Evolutionary conservation across 1,140 invertebrate species (phyloP), one percentile per base, ranked within the genome.

Genomic region (Drosophila seguyi): DNA sequence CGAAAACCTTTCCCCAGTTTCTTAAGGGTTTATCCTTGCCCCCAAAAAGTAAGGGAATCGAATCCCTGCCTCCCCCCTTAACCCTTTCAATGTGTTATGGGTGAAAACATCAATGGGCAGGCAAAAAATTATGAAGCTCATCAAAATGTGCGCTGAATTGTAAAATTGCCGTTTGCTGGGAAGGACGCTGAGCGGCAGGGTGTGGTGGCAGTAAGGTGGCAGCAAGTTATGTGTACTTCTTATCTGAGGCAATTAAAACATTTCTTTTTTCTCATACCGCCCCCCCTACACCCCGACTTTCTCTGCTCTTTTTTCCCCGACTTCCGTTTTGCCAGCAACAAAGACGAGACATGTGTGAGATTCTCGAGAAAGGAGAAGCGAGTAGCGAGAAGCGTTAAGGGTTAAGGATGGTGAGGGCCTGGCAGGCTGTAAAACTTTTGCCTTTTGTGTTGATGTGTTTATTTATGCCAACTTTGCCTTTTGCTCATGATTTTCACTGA

Each of bases 111-210:
- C 83, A 88, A 87, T 87, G 84, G 80, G 84, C 84, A 88, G 76
- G 76, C 83, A 84, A 65, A 75, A 87, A 87, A 84, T 88, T 88
- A 88, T 84, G 85, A 88, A 87, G 84, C 84, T 84, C 84, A 87
- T 87, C 84, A 88, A 80, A 88, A 87, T 87, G 84, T 87, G 84
- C 84, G 85, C 84, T 88, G 84, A 87, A 87, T 87, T 87, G 84
- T 87, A 87, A 87, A 87, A 87, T 88, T 88, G 85, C 76, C 84
- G 76, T 48, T 53, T 86, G 31, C 16, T 10, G 4, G 31, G 13
- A 25, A 25, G 22, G n/a, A 25, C 1, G 25, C 20, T 1, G 22
- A 25, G 47, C 13, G 31, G 38, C 25, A 25, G 25, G 25, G 25
- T 2, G 25, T 2, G 2, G 4, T 31, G 59, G 20, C 44, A 36